These are phyloP conservation scores for Platypus cylindrus DNA, from an alignment of 2,888 invertebrate species.

Conservation along the genomic window DNA sequence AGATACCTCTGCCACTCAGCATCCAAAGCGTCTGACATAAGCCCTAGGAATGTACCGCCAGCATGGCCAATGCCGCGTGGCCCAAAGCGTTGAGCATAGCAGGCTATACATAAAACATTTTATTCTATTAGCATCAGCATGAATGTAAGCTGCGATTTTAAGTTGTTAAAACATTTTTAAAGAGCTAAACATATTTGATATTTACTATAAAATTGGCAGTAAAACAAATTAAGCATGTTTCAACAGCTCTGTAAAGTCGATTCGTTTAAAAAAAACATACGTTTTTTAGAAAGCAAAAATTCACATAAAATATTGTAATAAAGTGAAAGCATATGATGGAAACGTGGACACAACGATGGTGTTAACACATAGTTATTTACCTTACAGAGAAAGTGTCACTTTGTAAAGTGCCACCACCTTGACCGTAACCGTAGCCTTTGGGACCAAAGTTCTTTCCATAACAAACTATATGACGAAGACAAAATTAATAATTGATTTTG, in stretches of 20 bases:
- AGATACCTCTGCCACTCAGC: slow-evolving; percentile 58
- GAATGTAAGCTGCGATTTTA: too few relatives aligned
- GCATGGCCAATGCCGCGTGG: slow-evolving; percentile 90
- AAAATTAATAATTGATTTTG: slow-evolving; percentile 3
- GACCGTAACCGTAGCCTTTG: slow-evolving; percentile 94
- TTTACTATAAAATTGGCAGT: too few relatives aligned
- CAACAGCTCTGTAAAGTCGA: too few relatives aligned
- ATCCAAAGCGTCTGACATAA: slow-evolving; percentile 76
- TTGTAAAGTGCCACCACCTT: slow-evolving; percentile 88
- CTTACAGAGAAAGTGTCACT: slow-evolving; percentile 77
- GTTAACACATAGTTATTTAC: slow-evolving; percentile 34
- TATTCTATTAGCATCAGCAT: slow-evolving; percentile 13
- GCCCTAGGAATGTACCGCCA: slow-evolving; percentile 71
- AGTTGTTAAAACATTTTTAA: too few relatives aligned
- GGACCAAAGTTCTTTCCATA: slow-evolving; percentile 96
- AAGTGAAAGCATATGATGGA: too few relatives aligned
- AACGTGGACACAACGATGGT: slow-evolving; percentile 13
- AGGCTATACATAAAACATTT: slow-evolving; percentile 47
- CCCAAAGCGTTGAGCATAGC: slow-evolving; percentile 92
- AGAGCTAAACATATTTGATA: too few relatives aligned
- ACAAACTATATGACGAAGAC: slow-evolving; percentile 50
- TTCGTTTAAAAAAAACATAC: too few relatives aligned
- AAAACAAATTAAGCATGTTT: too few relatives aligned
- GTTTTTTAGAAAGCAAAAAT: too few relatives aligned
- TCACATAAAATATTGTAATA: too few relatives aligned